Evolutionary conservation across 2,888 invertebrate species (phyloP), one percentile per base, ranked within the genome.

Genomic region (Drosophila nr. fundita): DNA sequence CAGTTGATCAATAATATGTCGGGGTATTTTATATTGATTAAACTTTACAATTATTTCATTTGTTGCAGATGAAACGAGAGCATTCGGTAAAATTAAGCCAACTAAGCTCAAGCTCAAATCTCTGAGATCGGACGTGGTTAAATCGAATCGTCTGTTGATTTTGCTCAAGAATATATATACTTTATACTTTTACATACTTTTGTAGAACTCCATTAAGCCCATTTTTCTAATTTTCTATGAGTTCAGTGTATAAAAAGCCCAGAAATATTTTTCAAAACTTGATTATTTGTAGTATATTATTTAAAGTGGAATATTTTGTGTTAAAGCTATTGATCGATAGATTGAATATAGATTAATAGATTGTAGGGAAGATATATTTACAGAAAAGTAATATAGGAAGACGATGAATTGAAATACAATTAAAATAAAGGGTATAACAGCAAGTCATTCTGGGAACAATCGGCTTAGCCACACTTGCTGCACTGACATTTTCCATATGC

Each of bases 401-500:
- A 21, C 7, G 7, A 60, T 27, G 2, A 2, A 49, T 6, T 27
- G 18, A 49, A 27, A 45, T 13, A 13, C 7, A 45, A 4, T 49
- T 27, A 11, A 30, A n/a, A 21, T 0, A 21, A 67, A 72, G 57
- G 30, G 76, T 67, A 63, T 36, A n/a, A 11, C n/a, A n/a, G 32
- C 13, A 6, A 38, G 52, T 62, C 48, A 45, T 10, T 18, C 38
- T 34, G 8, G 49, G 13, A 11, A 32, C 45, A 38, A 36, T 10
- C 32, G 50, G 10, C 49, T 54, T 68, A 71, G 67, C 79, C 76
- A 81, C 81, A 69, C 66, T 68, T 68, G 73, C 64, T 49, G 68
- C 64, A 66, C 55, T 71, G 66, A 83, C 72, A 83, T 82, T 83
- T 82, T 68, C 74, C 74, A 73, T 52, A 83, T 49, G 87, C 85